Evolutionary conservation across 2,888 invertebrate genomes (phyloP), one percentile per base, ranked within the genome.

Genomic region (Scelioninae gen. 2): DNA sequence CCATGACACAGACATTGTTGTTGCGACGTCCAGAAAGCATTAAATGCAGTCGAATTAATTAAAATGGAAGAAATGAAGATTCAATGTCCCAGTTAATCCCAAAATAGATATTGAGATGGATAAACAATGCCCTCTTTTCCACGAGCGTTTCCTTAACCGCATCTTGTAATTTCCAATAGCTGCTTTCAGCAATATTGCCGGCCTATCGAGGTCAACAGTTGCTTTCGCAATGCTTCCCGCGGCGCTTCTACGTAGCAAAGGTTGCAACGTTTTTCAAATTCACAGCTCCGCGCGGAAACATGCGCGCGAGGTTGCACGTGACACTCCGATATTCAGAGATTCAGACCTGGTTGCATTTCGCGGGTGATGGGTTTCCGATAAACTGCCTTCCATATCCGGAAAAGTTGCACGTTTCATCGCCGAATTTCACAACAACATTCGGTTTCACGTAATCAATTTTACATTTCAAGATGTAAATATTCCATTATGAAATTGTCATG

Each of bases 101-200:
- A 37, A 57, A 65, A 57, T 57, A 48, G 65, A 57, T n/a, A n/a
- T 67, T 58, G 50, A 67, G 57, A 53, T 64, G 39, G 45, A 64
- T 53, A 11, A 64, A 64, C 43, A 64, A 53, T 35, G 31, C 53
- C 35, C 52, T 61, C 45, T 45, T 53, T 35, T 15, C 4, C 10
- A 63, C 2, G 28, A 53, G 55, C 55, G 37, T 55, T 65, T 10
- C 65, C 55, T 67, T 39, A 67, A 57, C 50, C 48, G 28, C 60
- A 45, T 69, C 60, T 53, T 69, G 52, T 61, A 52, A 69, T 69
- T 69, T 61, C 45, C 53, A 61, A 61, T 69, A 53, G 50, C 39
- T 53, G 60, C 68, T 68, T 60, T 68, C 50, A 68, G 60, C 68
- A 60, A 61, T 60, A 69, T 69, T 53, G 68, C 37, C 46, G 19